Percentiles rank a stretch among this genome's conserved stretches.
These are phyloP conservation scores for Craterocephalus amniculus DNA, from an alignment of 2,797 vertebrate genomes.

Conservation along the genomic window DNA sequence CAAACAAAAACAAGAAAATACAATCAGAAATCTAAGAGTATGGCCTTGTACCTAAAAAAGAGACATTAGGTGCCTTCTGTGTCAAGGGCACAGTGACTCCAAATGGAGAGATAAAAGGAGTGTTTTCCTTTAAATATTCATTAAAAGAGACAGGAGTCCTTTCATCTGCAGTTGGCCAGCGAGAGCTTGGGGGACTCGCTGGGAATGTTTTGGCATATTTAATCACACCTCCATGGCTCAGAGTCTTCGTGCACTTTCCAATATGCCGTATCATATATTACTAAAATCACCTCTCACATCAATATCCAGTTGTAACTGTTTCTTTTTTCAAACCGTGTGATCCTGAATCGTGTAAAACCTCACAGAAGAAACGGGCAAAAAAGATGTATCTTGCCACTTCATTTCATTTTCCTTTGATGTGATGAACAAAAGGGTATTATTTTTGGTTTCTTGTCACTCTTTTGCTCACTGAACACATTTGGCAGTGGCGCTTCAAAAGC, in stretches of 20 bases:
- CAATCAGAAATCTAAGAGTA: neutral
- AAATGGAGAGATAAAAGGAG: constrained; percentile 63
- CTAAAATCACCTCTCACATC: neutral
- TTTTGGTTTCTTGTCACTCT: neutral
- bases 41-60: neutral
- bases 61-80: constrained; percentile 17
- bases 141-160: constrained; percentile 52
- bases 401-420: neutral
- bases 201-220: constrained; percentile 43
- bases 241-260: constrained; percentile 13
- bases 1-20: neutral
- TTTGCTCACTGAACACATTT: neutral
- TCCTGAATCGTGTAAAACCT: neutral
- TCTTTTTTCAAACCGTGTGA: neutral
- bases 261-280: constrained; percentile 15
- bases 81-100: constrained; percentile 39
- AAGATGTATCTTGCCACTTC: neutral
- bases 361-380: neutral
- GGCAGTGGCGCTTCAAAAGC: neutral
- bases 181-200: constrained; percentile 35
- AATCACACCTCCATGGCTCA: constrained; percentile 30
- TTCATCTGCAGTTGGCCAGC: constrained; percentile 49
- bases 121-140: constrained; percentile 71
- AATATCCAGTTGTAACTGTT: neutral
- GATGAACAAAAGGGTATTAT: neutral